A percentile compares a stretch with the other conserved stretches of the same genome.
Conservation (phyloP, 2,797 vertebrate genomes). For the Hirundo rustica region DNA sequence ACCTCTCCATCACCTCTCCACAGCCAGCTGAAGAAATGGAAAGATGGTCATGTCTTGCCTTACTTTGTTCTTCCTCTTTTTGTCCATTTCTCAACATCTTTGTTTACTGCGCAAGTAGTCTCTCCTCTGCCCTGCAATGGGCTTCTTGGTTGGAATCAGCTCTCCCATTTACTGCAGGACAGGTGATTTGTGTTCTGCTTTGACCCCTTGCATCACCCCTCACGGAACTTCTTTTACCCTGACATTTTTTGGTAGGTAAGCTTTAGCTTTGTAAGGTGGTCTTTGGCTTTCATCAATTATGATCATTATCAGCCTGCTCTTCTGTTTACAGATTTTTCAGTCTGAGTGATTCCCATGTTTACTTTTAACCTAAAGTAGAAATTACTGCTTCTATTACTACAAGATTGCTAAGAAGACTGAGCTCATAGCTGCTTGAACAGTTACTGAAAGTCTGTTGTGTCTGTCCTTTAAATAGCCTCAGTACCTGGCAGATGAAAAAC, state of each 20-base stretch:
- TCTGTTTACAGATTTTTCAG: not conserved
- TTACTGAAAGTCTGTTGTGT: not conserved
- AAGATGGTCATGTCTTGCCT: not conserved
- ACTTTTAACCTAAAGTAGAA: not conserved
- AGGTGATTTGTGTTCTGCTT: not conserved
- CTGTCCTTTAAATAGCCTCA: constrained; percentile 29
- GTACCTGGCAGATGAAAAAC: constrained; percentile 7
- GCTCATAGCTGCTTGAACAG: not conserved
- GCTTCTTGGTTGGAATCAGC: not conserved
- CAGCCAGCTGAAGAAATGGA: not conserved
- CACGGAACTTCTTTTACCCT: not conserved
- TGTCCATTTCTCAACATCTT: not conserved
- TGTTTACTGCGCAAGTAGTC: not conserved
- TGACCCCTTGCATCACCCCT: not conserved
- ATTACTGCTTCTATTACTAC: not conserved
- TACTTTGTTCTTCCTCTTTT: not conserved
- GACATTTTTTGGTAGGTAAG: not conserved
- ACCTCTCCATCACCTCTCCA: not conserved
- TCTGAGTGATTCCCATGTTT: not conserved
- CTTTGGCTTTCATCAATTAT: not conserved
- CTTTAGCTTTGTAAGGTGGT: not conserved
- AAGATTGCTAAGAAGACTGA: not conserved
- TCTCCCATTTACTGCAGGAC: not conserved
- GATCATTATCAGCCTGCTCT: not conserved
- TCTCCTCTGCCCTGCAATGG: not conserved